Percentiles rank a stretch among this genome's conserved stretches.
These are phyloP conservation scores for Gymnobelideus leadbeateri DNA, from an alignment of 2,113 vertebrate genomes.

Conservation along the genomic window DNA sequence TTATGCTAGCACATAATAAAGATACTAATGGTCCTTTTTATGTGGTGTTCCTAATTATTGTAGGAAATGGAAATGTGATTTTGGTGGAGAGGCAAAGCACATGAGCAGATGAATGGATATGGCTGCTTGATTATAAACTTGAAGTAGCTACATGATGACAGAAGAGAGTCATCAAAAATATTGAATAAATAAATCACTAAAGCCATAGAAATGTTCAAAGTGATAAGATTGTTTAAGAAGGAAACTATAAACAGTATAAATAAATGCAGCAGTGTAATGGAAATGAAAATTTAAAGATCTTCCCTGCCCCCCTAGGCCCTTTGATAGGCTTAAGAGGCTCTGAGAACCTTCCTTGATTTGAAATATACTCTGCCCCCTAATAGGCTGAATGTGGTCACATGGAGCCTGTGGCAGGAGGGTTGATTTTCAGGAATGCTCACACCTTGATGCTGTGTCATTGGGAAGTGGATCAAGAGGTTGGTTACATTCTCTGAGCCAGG, in stretches of 20 bases:
- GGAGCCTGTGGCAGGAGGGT: no score
- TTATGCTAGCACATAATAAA: constrained; percentile 47
- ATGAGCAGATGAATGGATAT: not conserved
- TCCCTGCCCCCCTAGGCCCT: no score
- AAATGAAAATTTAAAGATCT: no score
- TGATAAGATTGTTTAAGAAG: not conserved
- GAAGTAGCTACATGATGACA: not conserved
- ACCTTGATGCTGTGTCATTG: no score
- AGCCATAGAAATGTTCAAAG: not conserved
- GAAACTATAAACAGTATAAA: not conserved
- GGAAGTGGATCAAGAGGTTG: no score
- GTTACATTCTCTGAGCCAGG: no score
- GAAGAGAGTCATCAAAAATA: not conserved
- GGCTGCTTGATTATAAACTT: not conserved
- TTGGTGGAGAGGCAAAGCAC: not conserved
- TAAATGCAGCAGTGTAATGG: not conserved
- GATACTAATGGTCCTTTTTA: constrained; percentile 52
- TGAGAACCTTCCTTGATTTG: no score
- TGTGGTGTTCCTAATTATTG: constrained; percentile 30
- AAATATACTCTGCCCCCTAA: no score
- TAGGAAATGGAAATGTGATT: constrained; percentile 24
- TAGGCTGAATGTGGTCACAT: no score
- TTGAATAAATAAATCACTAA: not conserved
- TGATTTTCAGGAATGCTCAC: no score
- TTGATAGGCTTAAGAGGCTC: no score